phyloP scores from a whole-genome alignment of 2,888 invertebrate species.

The Cerastis rubricosa region DNA sequence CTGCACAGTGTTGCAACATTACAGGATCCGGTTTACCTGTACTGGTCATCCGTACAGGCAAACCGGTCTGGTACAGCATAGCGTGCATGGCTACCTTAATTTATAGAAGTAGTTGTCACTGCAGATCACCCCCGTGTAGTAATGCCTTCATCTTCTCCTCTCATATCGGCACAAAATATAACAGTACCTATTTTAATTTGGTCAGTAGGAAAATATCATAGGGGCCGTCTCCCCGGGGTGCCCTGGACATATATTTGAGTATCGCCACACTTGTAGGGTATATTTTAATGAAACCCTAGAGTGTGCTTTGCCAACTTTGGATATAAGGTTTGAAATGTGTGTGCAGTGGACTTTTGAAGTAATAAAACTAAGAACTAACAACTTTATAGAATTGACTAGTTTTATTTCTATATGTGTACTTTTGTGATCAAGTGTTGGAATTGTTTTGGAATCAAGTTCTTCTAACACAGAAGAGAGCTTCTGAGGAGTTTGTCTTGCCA shows the following conservation, averaged over 20 bases:
- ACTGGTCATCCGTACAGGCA: too few species aligned
- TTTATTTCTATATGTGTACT: background rate
- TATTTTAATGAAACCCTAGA: background rate
- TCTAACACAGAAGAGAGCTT: background rate
- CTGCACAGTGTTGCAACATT: too few species aligned
- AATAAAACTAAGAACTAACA: background rate
- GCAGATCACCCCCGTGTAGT: background rate
- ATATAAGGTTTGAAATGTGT: background rate
- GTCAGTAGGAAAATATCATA: background rate
- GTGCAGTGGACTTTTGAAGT: background rate
- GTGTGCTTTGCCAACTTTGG: background rate
- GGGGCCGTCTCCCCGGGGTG: background rate
- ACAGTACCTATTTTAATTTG: too few species aligned
- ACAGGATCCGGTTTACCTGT: too few species aligned
- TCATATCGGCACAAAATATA: background rate
- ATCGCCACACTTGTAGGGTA: background rate
- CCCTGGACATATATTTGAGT: background rate
- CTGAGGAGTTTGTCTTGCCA: background rate
- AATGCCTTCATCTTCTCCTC: background rate
- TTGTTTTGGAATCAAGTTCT: background rate
- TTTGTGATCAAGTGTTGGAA: too few species aligned
- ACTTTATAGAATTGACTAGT: background rate
- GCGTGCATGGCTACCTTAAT: too few species aligned
- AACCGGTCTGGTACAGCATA: too few species aligned
- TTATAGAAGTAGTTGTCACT: background rate